phyloP scores from a whole-genome alignment of 2,888 invertebrate genomes.

The Cephus pygmeus region DNA sequence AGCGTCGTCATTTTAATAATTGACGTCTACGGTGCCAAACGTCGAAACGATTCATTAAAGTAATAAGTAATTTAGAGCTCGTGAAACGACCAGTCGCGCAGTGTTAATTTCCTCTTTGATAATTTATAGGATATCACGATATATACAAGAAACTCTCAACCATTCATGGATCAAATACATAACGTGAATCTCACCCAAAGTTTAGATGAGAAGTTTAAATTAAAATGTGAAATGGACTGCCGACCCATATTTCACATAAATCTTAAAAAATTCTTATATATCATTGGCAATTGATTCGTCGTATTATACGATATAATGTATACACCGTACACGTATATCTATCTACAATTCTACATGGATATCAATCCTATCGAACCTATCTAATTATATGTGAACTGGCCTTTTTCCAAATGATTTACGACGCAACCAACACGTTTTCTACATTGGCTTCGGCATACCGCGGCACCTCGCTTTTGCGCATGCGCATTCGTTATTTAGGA shows the following conservation, averaged over 20 bases:
- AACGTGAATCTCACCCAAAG: neutral
- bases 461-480: no score
- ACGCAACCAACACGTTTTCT: neutral
- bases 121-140: neutral
- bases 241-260: neutral
- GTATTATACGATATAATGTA: neutral
- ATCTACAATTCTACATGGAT: neutral
- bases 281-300: neutral
- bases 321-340: neutral
- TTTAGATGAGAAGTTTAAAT: neutral
- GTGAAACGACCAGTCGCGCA: neutral
- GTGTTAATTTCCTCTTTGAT: neutral
- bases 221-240: neutral
- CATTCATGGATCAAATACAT: neutral
- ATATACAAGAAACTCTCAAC: neutral
- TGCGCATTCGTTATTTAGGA: neutral
- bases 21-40: neutral
- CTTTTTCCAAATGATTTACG: conserved; percentile 1
- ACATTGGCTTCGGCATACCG: neutral
- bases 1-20: neutral
- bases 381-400: neutral
- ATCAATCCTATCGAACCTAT: neutral
- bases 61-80: neutral
- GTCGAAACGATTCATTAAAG: neutral
- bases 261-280: neutral